Conservation (phyloP, 2,888 invertebrate genomes). For the Linnaemya tessellans region DNA sequence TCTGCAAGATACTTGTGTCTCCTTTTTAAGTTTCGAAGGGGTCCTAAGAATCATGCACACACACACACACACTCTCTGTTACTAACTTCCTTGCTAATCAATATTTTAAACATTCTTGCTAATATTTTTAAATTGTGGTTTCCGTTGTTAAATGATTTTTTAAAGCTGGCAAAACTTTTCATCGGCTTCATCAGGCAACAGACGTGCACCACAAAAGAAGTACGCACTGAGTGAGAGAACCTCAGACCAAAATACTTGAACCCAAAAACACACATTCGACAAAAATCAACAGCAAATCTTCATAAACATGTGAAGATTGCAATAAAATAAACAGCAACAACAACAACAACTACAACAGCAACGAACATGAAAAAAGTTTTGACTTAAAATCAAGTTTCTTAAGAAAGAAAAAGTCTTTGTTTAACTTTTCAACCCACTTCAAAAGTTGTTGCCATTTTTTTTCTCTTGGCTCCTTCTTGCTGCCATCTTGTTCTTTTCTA, state of each 20-base stretch:
- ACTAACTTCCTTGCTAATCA: conserved; percentile 44
- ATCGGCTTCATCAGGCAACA: conserved; percentile 55
- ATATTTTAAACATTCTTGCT: conserved; percentile 64
- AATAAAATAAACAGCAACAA: conserved; percentile 35
- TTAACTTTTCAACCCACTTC: conserved; percentile 70
- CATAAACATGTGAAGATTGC: conserved; percentile 40
- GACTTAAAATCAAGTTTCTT: conserved; percentile 67
- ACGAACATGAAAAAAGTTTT: conserved; percentile 44
- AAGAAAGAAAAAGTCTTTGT: conserved; percentile 68
- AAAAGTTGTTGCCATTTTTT: conserved; percentile 69
- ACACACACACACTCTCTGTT: neutral
- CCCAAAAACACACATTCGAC: conserved; percentile 31
- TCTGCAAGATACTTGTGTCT: conserved; percentile 31
- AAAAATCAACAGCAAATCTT: conserved; percentile 23
- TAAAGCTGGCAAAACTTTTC: conserved; percentile 47
- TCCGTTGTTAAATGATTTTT: conserved; percentile 63
- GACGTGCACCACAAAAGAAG: conserved; percentile 42
- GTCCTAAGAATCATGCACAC: neutral
- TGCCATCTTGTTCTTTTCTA: conserved; percentile 58
- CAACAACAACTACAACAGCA: conserved; percentile 51
- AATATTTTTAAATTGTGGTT: conserved; percentile 69
- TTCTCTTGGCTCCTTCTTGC: conserved; percentile 37
- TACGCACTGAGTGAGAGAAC: conserved; percentile 55
- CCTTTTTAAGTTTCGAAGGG: conserved; percentile 6
- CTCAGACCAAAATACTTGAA: conserved; percentile 58